Evolutionary conservation across 2,888 invertebrate species (phyloP).

Genomic region (Agonopterix arenella): DNA sequence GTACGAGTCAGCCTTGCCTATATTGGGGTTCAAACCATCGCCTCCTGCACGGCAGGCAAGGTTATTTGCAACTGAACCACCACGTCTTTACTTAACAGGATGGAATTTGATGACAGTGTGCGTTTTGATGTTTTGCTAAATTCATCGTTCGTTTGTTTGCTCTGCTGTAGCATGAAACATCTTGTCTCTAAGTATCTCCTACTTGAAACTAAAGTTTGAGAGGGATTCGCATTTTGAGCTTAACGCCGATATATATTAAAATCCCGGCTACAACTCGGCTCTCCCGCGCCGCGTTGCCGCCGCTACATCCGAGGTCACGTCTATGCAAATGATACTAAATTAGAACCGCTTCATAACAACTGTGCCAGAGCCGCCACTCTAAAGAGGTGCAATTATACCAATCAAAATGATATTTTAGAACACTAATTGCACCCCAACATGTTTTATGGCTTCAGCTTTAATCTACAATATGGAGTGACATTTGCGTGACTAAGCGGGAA

Average conservation of each 20-base stretch:
- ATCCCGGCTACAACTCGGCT: neutral
- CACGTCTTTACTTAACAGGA: too few relatives aligned
- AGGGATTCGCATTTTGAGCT: too few relatives aligned
- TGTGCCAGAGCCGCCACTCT: slow-evolving; percentile 56
- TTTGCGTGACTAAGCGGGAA: slow-evolving; percentile 24
- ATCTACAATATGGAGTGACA: slow-evolving; percentile 31
- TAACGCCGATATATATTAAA: too few relatives aligned
- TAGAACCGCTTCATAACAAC: slow-evolving; percentile 76
- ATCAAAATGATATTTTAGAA: slow-evolving; percentile 72
- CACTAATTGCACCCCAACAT: slow-evolving; percentile 68
- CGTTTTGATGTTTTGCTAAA: too few relatives aligned
- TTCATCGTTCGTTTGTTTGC: too few relatives aligned
- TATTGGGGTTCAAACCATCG: too few relatives aligned
- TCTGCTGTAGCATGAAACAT: too few relatives aligned
- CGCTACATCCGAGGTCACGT: slow-evolving; percentile 47
- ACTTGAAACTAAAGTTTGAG: neutral
- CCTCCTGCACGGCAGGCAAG: too few relatives aligned
- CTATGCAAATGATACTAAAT: slow-evolving; percentile 76
- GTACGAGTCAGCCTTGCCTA: too few relatives aligned
- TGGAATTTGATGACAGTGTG: too few relatives aligned
- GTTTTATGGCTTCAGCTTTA: slow-evolving; percentile 51
- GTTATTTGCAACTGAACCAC: too few relatives aligned
- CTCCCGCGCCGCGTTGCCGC: slow-evolving; percentile 2
- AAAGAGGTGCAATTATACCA: slow-evolving; percentile 76
- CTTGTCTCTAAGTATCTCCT: too few relatives aligned